phyloP scores from a whole-genome alignment of 2,113 vertebrate species.

The human (Homo sapiens) region DNA sequence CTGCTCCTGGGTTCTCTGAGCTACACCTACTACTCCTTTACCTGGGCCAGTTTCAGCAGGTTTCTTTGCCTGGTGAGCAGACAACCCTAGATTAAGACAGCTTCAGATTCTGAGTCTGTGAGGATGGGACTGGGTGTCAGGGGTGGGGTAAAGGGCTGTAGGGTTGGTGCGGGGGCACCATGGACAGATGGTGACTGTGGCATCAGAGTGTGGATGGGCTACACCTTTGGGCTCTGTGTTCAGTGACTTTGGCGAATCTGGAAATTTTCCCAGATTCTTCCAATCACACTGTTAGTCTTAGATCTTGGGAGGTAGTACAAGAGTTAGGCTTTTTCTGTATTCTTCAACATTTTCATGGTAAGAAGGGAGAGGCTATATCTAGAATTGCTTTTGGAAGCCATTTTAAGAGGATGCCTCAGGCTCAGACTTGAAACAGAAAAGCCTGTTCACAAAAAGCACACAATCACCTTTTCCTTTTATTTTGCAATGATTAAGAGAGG shows the following conservation, averaged over 20 bases:
- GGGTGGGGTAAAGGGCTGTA: background rate
- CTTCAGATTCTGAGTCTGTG: background rate
- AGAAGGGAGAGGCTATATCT: background rate
- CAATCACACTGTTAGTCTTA: background rate
- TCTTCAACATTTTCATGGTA: background rate
- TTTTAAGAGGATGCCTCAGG: background rate
- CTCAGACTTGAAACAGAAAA: background rate
- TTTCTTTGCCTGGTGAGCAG: background rate
- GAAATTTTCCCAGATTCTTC: background rate
- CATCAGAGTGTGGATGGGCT: background rate
- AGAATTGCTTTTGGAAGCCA: background rate
- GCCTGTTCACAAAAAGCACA: background rate
- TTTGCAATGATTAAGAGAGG: background rate
- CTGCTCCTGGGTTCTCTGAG: background rate
- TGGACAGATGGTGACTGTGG: background rate
- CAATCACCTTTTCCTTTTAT: slow-evolving; percentile 11
- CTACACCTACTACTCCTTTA: background rate
- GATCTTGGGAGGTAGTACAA: background rate
- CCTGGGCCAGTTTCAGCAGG: background rate
- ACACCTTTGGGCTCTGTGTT: background rate
- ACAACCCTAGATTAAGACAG: background rate
- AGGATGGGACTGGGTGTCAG: background rate
- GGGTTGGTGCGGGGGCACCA: too few species aligned
- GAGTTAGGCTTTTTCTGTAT: background rate
- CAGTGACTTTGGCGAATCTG: background rate